Evolutionary conservation across 37 sponge, comb jelly and placozoan genomes (phyloP).

Genomic region (Eunapius fragilis): DNA sequence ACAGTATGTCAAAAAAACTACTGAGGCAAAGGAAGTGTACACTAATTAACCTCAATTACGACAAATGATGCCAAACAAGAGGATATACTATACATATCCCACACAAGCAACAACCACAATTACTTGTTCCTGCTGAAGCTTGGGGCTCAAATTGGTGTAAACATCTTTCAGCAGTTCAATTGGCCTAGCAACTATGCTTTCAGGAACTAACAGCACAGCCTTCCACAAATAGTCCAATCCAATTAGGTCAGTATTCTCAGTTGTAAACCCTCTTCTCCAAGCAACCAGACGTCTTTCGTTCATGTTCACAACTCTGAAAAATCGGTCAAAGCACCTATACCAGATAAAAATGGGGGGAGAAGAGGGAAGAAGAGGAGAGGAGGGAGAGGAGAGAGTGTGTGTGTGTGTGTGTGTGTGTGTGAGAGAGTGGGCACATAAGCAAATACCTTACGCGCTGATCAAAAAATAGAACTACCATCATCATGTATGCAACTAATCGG

Average conservation of each 20-base stretch:
- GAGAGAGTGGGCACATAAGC: too few species aligned
- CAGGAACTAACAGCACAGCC: slow-evolving; percentile 72
- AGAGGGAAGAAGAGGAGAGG: neutral
- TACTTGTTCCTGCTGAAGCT: slow-evolving; percentile 79
- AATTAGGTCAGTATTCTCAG: slow-evolving; percentile 78
- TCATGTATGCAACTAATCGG: too few species aligned
- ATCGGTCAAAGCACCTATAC: slow-evolving; percentile 85
- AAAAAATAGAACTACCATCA: too few species aligned
- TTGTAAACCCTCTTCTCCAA: slow-evolving; percentile 72
- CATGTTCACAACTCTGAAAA: slow-evolving; percentile 88
- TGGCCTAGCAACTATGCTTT: slow-evolving; percentile 77
- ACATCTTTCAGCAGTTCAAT: slow-evolving; percentile 92
- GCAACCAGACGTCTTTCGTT: slow-evolving; percentile 56
- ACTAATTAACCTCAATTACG: too few species aligned
- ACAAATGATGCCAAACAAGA: neutral
- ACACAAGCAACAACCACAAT: neutral
- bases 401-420: neutral
- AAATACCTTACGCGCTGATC: too few species aligned
- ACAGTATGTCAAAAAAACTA: too few species aligned
- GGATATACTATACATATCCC: neutral
- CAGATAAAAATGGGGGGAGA: too few species aligned
- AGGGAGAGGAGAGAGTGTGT: neutral
- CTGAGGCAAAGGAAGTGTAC: too few species aligned
- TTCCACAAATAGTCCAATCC: slow-evolving; percentile 93
- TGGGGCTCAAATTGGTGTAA: slow-evolving; percentile 78